Evolutionary conservation across 2,888 invertebrate species (phyloP), one percentile per base, ranked within the genome.

Genomic region (Eupithecia centaureata): DNA sequence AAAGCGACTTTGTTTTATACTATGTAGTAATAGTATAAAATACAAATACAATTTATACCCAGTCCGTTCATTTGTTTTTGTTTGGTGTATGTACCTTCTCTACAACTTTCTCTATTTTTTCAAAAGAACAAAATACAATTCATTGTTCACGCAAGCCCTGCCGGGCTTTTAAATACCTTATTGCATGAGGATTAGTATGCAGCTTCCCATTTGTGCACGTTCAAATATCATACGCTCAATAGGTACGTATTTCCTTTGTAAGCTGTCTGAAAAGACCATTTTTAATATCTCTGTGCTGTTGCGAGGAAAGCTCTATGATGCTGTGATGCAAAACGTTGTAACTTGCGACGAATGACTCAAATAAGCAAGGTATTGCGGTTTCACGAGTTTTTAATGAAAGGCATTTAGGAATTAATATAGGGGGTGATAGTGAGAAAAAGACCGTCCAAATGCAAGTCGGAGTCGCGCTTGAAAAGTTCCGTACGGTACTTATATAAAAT

Each of bases 281-380:
- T 66, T 70, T 63, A 63, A 66, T 71, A 66, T 67, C 62, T 67
- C 22, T 47, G 68, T 65, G 66, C 74, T 51, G 62, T 33, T 42
- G 42, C 42, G 22, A 38, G 58, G 32, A 62, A 47, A 54, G 22
- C 18, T 28, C 4, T 27, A 15, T 52, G 15, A 22, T 15, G 13
- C 32, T 15, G 3, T 22, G 0, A 47, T 42, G 5, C 52, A n/a
- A 8, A 30, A 54, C 28, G 30, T 54, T 54, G 28, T 42, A 28
- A n/a, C 28, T 28, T 27, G 28, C n/a, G 7, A n/a, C 42, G 8
- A 42, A n/a, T n/a, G n/a, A n/a, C n/a, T 18, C 10, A 42, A 42
- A 8, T 18, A 18, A 18, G 4, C n/a, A n/a, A n/a, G n/a, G n/a
- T n/a, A n/a, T n/a, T n/a, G n/a, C n/a, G n/a, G n/a, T n/a, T n/a